A percentile compares a stretch with the other conserved stretches of the same genome.
Conservation (phyloP, 2,888 invertebrate genomes). For the Eilema sororculum region DNA sequence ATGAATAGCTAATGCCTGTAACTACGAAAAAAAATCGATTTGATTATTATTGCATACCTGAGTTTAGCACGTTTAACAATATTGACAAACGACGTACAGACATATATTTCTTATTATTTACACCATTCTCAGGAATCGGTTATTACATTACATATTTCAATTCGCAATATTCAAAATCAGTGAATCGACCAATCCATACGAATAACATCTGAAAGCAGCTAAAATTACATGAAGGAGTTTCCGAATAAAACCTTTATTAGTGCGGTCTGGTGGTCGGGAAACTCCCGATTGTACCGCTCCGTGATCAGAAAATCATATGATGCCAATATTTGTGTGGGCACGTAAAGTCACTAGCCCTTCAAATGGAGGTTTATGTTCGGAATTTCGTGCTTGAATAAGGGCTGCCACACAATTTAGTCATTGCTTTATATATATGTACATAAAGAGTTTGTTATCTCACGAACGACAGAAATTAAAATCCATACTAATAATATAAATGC, state of each 20-base stretch:
- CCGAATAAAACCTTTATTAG: conserved; percentile 25
- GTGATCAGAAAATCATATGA: conserved; percentile 34
- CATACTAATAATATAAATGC: too few species aligned
- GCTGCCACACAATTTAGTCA: not conserved
- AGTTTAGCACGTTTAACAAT: too few species aligned
- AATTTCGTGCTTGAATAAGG: not conserved
- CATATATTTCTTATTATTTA: not conserved
- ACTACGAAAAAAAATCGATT: too few species aligned
- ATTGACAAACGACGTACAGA: too few species aligned
- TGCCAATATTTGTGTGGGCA: conserved; percentile 2
- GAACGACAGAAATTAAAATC: too few species aligned
- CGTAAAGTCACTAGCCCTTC: not conserved
- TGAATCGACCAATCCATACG: not conserved
- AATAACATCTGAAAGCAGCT: conserved; percentile 10
- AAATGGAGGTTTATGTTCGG: not conserved
- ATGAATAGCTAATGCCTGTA: too few species aligned
- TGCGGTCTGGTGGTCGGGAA: conserved; percentile 17
- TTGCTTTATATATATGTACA: not conserved
- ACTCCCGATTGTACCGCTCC: conserved; percentile 32
- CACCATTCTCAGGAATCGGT: not conserved
- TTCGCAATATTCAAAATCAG: not conserved
- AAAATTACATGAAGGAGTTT: conserved; percentile 26
- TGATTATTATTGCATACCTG: too few species aligned
- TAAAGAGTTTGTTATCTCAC: not conserved
- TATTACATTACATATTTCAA: not conserved